Base-by-base conservation (phyloP, 2,113 vertebrate species). In the Platichthys flesus region DNA sequence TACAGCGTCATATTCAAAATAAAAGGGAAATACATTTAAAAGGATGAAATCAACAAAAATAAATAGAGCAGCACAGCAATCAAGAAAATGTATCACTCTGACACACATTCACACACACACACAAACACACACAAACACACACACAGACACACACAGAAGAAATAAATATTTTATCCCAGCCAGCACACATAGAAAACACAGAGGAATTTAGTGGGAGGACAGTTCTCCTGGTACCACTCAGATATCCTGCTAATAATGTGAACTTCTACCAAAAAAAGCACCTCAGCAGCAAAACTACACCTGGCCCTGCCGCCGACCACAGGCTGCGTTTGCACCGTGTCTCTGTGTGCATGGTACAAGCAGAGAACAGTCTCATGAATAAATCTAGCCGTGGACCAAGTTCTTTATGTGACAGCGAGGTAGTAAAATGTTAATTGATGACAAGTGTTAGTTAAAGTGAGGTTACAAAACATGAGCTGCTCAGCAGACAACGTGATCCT, bases 361-460 rank as follows among this genome's bases (percentile, higher is more conserved):
- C 12, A 59, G 28, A 49, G 47, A 57, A 72, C 45, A 49, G 71
- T n/a, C 78, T 58, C 54, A 69, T 76, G 61, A 79, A 86, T 87
- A 82, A 89, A 89, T 90, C 85, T 85, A 23, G 18, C 21, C 37
- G 23, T n/a, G 73, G 12, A 58, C 55, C 10, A 8, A 31, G 56
- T 54, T 71, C 70, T 75, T 76, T 52, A 15, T 56, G 57, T 72
- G 67, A 71, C 78, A 81, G 84, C 67, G 0, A 61, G 70, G 74
- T 28, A 79, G 81, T 88, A 67, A 88, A 87, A 86, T 45, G 65
- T 82, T 86, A 85, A 88, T 83, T 40, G 86, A 86, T 72, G 76
- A 87, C 88, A 84, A 89, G 84, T 60, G 82, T 86, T 80, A 70
- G 74, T 83, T 77, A 69, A 74, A 79, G 84, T 1, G 60, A 78